These are phyloP conservation scores for Caenorhabditis elegans DNA, from an alignment of 1,140 invertebrate species.

Conservation along the genomic window DNA sequence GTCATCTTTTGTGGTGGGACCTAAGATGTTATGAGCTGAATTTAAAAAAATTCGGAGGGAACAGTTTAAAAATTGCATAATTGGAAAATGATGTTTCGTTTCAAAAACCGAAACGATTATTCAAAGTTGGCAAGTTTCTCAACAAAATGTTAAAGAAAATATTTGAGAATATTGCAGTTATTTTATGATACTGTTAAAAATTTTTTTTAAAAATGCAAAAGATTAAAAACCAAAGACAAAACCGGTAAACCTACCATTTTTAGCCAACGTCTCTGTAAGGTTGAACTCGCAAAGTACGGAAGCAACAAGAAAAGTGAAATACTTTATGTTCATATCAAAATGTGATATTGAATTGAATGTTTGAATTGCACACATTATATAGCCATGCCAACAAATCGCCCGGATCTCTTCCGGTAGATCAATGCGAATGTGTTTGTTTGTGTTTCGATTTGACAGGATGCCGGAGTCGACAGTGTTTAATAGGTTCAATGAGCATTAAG, in stretches of 20 bases:
- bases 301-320: constrained; percentile 14
- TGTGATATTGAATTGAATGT: background rate
- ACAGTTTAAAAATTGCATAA: too few species aligned
- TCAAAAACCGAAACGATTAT: too few species aligned
- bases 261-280: background rate
- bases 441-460: constrained; percentile 31
- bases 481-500: constrained; percentile 19
- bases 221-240: too few species aligned
- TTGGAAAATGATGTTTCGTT: too few species aligned
- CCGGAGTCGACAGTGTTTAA: background rate
- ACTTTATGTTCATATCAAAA: constrained; percentile 25
- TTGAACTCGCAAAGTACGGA: constrained; percentile 3
- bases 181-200: too few species aligned
- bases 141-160: too few species aligned
- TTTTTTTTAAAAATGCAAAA: too few species aligned
- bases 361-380: constrained; percentile 12
- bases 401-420: constrained; percentile 5
- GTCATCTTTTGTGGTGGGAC: too few species aligned
- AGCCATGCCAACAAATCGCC: background rate
- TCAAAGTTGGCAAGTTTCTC: too few species aligned
- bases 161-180: too few species aligned
- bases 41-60: too few species aligned
- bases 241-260: background rate
- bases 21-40: too few species aligned
- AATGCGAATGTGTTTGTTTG: background rate